These are phyloP conservation scores for Probaryconus sp. DNA, from an alignment of 1,140 invertebrate species.

Conservation along the genomic window DNA sequence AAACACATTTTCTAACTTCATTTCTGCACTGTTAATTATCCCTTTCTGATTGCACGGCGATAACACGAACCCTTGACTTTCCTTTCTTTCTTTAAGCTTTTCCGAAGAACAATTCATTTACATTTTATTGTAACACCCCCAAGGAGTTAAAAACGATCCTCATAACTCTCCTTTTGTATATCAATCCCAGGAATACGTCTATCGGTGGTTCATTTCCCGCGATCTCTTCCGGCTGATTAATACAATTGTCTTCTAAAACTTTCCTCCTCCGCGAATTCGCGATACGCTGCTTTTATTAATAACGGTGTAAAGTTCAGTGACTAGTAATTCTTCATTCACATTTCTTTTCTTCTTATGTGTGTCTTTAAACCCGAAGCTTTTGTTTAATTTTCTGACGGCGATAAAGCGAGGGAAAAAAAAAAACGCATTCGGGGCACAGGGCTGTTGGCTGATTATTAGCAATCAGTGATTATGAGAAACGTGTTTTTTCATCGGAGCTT, in stretches of 20 bases:
- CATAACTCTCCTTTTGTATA: neutral
- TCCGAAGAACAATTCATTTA: constrained; percentile 45
- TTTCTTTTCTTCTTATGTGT: neutral
- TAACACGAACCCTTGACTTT: neutral
- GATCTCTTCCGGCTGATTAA: neutral
- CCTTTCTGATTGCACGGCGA: neutral
- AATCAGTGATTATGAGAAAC: too few species aligned
- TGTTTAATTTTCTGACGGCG: constrained; percentile 4
- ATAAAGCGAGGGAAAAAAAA: too few species aligned
- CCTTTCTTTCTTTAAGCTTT: constrained; percentile 1
- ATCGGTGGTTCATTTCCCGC: too few species aligned
- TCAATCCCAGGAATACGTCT: neutral
- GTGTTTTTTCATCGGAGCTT: too few species aligned
- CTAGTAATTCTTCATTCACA: constrained; percentile 27
- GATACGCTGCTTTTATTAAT: constrained; percentile 41
- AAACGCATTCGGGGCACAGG: too few species aligned
- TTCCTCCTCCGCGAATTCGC: constrained; percentile 33
- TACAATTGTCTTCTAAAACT: constrained; percentile 11
- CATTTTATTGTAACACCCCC: constrained; percentile 16
- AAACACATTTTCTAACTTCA: constrained; percentile 55
- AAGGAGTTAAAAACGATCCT: neutral
- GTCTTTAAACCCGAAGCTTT: constrained; percentile 1
- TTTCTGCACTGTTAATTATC: neutral
- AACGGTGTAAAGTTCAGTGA: constrained; percentile 46
- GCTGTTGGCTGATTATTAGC: too few species aligned